These are phyloP conservation scores for Maylandia zebra DNA, from an alignment of 2,113 vertebrate species.

Conservation along the genomic window DNA sequence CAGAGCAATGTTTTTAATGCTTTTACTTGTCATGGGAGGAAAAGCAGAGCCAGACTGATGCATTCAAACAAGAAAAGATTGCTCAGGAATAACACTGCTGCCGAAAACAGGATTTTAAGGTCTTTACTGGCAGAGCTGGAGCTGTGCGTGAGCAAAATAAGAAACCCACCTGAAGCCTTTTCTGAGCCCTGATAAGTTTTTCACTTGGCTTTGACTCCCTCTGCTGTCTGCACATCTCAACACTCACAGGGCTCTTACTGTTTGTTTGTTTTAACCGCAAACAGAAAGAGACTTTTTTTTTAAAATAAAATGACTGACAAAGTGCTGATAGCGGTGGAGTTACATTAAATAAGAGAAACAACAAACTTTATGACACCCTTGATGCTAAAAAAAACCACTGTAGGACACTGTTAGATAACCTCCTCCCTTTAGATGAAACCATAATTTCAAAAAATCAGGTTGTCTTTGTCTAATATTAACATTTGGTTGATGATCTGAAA, in stretches of 20 bases:
- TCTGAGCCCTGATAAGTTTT: background rate
- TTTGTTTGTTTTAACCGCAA: background rate
- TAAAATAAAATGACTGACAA: background rate
- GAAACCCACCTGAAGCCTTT: background rate
- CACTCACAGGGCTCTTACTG: background rate
- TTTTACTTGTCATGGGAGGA: background rate
- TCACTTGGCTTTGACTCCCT: background rate
- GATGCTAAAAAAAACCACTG: background rate
- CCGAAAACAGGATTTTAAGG: background rate
- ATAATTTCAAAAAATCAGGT: background rate
- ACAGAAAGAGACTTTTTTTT: background rate
- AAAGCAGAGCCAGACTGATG: background rate
- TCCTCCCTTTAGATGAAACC: background rate
- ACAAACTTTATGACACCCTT: background rate
- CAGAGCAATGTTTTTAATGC: background rate
- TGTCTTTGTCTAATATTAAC: background rate
- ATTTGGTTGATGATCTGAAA: background rate
- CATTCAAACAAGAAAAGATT: background rate
- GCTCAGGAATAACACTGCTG: accelerated
- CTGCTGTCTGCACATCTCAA: background rate
- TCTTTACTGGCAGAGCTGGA: background rate
- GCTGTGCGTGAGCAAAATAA: accelerated
- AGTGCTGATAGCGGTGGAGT: background rate
- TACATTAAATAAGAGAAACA: background rate
- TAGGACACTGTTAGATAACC: background rate